Evolutionary conservation across 2,888 invertebrate genomes (phyloP), one percentile per base, ranked within the genome.

Genomic region (Leptopilina myrica): DNA sequence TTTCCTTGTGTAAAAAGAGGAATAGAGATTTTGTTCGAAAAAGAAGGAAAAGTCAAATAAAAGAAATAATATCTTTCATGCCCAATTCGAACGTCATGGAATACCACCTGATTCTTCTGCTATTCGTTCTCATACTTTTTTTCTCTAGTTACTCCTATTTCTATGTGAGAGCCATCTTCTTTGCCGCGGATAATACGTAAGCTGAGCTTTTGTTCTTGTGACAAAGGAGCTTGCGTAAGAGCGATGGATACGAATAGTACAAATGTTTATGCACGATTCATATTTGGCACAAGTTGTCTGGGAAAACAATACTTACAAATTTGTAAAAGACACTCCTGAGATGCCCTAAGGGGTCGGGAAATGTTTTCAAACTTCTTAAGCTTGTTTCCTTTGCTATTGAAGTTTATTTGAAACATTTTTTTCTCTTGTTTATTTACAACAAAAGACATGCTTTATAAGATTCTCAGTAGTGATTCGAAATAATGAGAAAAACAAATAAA

Each of bases 321-420:
- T 73, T 59, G 53, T 56, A 73, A 73, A 73, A 53, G 73, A 73
- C 73, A 73, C 73, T 59, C 56, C 40, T n/a, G 73, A 9, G 73
- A 73, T 53, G n/a, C 33, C 11, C 33, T 33, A 40, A 40, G 11
- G 56, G 33, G 53, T 33, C 15, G 64, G n/a, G 77, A 77, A 64
- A 73, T 64, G 26, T n/a, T 43, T 40, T 75, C 49, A 20, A 62
- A 62, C 15, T 15, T 62, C 62, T 62, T 62, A 62, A 62, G 15
- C 62, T 62, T 15, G 62, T 62, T 62, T 62, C 62, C 20, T 20
- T 3, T 62, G 15, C 20, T 9, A 20, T 20, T 62, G 15, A 62
- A 62, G 62, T 62, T 62, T 62, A 15, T 62, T 59, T 15, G 8
- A n/a, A 8, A 20, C 3, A 8, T 62, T 15, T 62, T 59, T 56